phyloP scores from a whole-genome alignment of 2,113 vertebrate genomes.

The Capreolus pygargus region DNA sequence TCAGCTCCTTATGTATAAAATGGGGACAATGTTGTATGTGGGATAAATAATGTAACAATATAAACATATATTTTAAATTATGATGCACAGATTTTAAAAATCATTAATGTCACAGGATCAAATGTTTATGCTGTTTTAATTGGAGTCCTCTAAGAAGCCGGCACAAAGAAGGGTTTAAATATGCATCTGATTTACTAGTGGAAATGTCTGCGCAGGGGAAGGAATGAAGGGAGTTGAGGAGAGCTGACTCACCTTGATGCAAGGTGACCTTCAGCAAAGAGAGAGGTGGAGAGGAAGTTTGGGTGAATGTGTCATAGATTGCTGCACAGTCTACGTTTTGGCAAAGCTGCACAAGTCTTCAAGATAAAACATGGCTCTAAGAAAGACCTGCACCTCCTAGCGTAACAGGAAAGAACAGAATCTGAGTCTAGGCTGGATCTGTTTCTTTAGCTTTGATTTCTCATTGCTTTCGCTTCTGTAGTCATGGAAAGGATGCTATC shows the following conservation, averaged over 20 bases:
- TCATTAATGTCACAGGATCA: not conserved
- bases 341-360: not conserved
- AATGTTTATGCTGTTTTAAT: not conserved
- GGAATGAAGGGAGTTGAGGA: not conserved
- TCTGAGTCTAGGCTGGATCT: not conserved
- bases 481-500: not conserved
- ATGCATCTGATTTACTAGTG: not conserved
- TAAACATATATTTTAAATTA: not conserved
- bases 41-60: not conserved
- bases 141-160: not conserved
- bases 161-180: not conserved
- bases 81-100: not conserved
- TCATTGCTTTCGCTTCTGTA: not conserved
- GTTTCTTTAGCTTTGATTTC: not conserved
- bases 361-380: not conserved
- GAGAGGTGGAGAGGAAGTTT: not conserved
- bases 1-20: not conserved
- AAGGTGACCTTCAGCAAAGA: not conserved
- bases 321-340: not conserved
- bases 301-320: not conserved
- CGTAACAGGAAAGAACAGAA: rapidly evolving
- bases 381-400: not conserved
- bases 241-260: not conserved
- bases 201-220: not conserved
- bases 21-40: not conserved